These are phyloP conservation scores for Oeneis ivallda DNA, from an alignment of 2,888 invertebrate genomes.

Conservation along the genomic window DNA sequence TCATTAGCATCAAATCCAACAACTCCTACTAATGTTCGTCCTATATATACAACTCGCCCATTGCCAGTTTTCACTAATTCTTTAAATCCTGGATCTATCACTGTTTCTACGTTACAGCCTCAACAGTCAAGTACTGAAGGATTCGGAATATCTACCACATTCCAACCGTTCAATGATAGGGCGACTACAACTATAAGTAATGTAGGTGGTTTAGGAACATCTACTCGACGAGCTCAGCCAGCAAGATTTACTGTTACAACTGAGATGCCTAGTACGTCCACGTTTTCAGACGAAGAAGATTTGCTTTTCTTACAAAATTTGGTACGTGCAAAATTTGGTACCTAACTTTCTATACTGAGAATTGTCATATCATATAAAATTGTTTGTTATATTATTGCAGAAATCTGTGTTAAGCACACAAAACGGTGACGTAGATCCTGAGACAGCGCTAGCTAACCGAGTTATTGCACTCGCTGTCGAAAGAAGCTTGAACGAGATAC, in stretches of 20 bases:
- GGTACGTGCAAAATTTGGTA: constrained; percentile 60
- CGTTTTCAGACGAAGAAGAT: constrained; percentile 80
- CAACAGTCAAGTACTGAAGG: constrained; percentile 54
- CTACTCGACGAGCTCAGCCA: constrained; percentile 51
- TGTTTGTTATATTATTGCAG: constrained; percentile 55
- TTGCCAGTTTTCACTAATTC: constrained; percentile 54
- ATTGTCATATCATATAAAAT: neutral
- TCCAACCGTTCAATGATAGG: constrained; percentile 58
- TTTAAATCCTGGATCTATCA: constrained; percentile 51
- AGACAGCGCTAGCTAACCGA: constrained; percentile 75
- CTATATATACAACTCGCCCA: constrained; percentile 60
- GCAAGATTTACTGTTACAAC: constrained; percentile 60
- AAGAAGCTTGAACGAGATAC: constrained; percentile 72
- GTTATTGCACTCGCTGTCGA: constrained; percentile 81
- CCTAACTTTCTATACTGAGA: neutral
- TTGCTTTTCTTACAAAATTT: constrained; percentile 82
- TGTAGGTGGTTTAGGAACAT: constrained; percentile 45
- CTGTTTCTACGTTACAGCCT: constrained; percentile 59
- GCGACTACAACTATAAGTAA: constrained; percentile 54
- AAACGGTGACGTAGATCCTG: constrained; percentile 65
- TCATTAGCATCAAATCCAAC: constrained; percentile 66
- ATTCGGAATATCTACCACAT: constrained; percentile 69
- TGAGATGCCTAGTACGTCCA: constrained; percentile 70
- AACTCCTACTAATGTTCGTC: constrained; percentile 62
- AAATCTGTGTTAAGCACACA: constrained; percentile 72